Evolutionary conservation across 2,888 invertebrate species (phyloP), one percentile per base, ranked within the genome.

Genomic region (Philonicus albiceps): DNA sequence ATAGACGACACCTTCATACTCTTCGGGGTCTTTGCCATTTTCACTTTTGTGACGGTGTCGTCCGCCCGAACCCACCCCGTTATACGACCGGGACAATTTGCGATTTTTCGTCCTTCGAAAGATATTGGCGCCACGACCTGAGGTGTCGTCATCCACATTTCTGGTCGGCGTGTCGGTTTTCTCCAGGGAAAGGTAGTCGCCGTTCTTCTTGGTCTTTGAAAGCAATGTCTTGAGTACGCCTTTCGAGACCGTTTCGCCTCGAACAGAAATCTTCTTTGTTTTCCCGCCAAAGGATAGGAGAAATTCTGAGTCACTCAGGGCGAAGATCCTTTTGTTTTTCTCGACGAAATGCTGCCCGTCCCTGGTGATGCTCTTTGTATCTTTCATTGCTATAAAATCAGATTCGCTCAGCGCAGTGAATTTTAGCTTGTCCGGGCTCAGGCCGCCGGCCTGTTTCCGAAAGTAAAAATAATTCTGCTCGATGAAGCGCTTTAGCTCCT

Each of bases 391-490:
- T 22, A 92, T 92, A 75, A 92, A 92, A 88, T 92, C 92, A 6
- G 91, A 91, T 86, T 92, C 92, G 87, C 92, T 92, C 0, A 91
- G 88, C 3, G 92, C 92, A 1, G 92, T 90, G 86, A 90, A 91
- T 86, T 90, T 91, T 3, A 88, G 76, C 55, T 88, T 89, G 11
- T 88, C 87, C 5, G 27, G 2, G 85, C 86, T 87, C n/a, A 78
- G 73, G 2, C 87, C 88, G 1, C 87, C 89, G 3, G 89, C 89
- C 88, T 92, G 92, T 87, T 91, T 88, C 86, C 91, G 90, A 87
- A 90, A 92, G 88, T 91, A 92, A 88, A 92, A 89, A 88, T 91
- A 92, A 87, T 92, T 92, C 86, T 92, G 91, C 87, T 92, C 92
- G 87, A 92, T 92, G 43, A 92, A 91, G 30, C 92, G 91, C 87